Evolutionary conservation across 37 sponge, comb jelly and placozoan species (phyloP).

Genomic region (Haliclona indistincta): DNA sequence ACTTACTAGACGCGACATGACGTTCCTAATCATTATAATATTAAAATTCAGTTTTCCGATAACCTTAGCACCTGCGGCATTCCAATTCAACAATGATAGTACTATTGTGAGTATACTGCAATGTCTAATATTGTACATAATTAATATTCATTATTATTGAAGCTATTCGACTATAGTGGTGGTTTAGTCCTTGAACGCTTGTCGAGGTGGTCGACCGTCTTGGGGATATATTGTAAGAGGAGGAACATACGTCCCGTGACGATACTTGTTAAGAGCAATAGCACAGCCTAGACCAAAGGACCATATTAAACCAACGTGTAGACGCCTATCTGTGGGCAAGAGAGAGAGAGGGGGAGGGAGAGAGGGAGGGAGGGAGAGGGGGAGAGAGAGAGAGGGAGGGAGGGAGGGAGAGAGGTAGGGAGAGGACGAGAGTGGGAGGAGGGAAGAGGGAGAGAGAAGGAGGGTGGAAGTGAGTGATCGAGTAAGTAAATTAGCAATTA

Average conservation of each 20-base stretch:
- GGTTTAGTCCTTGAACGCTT: too few species aligned
- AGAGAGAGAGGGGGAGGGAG: background rate
- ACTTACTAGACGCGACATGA: too few species aligned
- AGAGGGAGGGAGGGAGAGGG: background rate
- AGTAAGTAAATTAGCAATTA: too few species aligned
- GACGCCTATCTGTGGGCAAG: slow-evolving; percentile 38
- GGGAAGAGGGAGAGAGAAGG: background rate
- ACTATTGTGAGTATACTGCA: too few species aligned
- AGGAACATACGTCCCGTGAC: slow-evolving; percentile 51
- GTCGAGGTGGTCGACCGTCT: too few species aligned
- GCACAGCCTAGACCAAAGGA: slow-evolving; percentile 28
- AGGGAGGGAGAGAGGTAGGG: background rate
- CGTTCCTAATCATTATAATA: too few species aligned
- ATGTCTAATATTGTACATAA: too few species aligned
- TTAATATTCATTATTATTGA: background rate
- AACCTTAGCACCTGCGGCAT: too few species aligned
- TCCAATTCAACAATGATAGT: too few species aligned
- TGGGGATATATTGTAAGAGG: slow-evolving; percentile 15
- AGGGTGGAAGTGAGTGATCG: background rate
- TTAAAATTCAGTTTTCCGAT: too few species aligned
- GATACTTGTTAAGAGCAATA: slow-evolving; percentile 57
- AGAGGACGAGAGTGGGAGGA: background rate
- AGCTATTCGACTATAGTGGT: background rate
- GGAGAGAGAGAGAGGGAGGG: background rate
- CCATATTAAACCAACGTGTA: slow-evolving; percentile 36